Evolutionary conservation across 2,888 invertebrate genomes (phyloP), one percentile per base, ranked within the genome.

Genomic region (Ormyrus rosae): DNA sequence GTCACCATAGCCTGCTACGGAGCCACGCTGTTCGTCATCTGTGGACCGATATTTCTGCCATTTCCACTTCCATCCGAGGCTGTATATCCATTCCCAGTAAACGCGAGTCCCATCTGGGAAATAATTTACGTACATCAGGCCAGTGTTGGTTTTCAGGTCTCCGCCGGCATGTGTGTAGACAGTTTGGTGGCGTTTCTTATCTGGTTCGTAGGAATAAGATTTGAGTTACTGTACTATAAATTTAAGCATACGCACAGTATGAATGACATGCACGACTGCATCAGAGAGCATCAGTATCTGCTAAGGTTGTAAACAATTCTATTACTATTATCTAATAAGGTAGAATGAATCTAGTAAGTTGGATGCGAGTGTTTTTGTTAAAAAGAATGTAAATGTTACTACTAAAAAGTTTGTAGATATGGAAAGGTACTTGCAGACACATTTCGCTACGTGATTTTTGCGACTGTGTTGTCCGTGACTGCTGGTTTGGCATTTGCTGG

Each of bases 51-150:
- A 10, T 72, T 85, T 53, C 34, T 81, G n/a, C 61, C 79, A 1
- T 80, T 70, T 46, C 8, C 48, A 46, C 77, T 82, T 7, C 81
- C 82, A 50, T 58, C 81, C 6, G 79, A 82, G 0, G 82, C 71
- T 5, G 13, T 68, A n/a, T 78, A 83, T 76, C 81, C 85, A 6
- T 85, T 85, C 72, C 3, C 82, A 50, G 83, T 82, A 6, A 74
- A 84, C 2, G 45, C 78, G 13, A 73, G 76, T 74, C 84, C 85
- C 6, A 71, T 77, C 0, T 72, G 69, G 53, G 81, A 75, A 55
- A 56, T 84, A 0, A 69, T 83, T 34, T 86, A 84, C 68, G 1
- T 86, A 2, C 85, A 85, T 79, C 86, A 86, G 68, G 82, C 83
- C 9, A 56, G 84, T 3, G 78, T 51, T 8, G 83, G 84, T 5